A percentile compares a stretch with the other conserved stretches of the same genome.
phyloP scores from a whole-genome alignment of 2,113 vertebrate genomes.

The Lethenteron camtschaticum region DNA sequence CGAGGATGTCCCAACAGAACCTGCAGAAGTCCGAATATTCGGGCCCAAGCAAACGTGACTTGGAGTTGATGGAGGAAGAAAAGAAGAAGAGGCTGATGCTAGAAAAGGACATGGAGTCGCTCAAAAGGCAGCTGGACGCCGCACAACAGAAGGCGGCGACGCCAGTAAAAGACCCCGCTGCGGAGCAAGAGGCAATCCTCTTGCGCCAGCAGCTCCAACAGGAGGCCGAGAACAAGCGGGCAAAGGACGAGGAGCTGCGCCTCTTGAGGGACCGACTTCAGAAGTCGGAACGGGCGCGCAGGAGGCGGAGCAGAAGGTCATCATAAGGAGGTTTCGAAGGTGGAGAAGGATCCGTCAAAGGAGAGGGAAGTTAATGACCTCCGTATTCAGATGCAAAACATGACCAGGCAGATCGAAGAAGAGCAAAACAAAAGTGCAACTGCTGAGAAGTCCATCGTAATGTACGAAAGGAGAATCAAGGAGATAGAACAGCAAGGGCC shows the following conservation, averaged over 20 bases:
- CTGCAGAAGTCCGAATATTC: too few relatives aligned
- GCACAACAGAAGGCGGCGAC: too few relatives aligned
- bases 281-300: constrained; percentile 54
- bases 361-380: constrained; percentile 35
- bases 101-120: too few relatives aligned
- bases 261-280: constrained; percentile 37
- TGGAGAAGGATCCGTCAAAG: constrained; percentile 58
- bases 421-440: background rate
- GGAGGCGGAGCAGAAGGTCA: constrained; percentile 46
- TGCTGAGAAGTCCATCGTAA: background rate
- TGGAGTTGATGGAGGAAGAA: too few relatives aligned
- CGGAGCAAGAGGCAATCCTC: too few relatives aligned
- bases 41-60: too few relatives aligned
- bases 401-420: background rate
- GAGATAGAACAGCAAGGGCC: too few relatives aligned
- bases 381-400: constrained; percentile 25
- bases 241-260: constrained; percentile 28
- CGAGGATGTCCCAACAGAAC: too few relatives aligned
- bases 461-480: background rate
- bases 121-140: too few relatives aligned
- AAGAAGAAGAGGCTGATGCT: too few relatives aligned
- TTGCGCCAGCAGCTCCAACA: too few relatives aligned
- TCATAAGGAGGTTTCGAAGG: constrained; percentile 69
- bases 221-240: constrained; percentile 20
- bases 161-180: too few relatives aligned